Evolutionary conservation across 2,113 vertebrate genomes (phyloP), one percentile per base, ranked within the genome.

Genomic region (Caloenas nicobarica): DNA sequence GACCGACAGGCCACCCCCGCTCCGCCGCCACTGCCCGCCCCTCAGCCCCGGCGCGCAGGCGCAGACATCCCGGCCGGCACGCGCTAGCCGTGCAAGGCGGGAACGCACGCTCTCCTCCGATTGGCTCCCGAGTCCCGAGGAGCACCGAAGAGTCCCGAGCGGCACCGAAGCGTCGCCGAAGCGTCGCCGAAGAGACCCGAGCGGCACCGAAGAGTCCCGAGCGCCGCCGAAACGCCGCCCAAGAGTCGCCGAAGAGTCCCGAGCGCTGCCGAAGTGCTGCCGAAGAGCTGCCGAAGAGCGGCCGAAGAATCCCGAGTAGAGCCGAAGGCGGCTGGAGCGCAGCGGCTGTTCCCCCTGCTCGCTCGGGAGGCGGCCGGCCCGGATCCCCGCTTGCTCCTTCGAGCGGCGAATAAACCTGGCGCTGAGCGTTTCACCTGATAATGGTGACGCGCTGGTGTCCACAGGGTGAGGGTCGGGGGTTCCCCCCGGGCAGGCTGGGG

Each of bases 91-190:
- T 1, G 4, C 6, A 21, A 86, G 58, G 93, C 74, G 66, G 56
- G 87, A 89, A 89, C 2, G 33, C 44, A 10, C 23, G 3, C 46
- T 51, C 17, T 0, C 3, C 14, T 8, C 78, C 16, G 21, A 92
- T 97, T 96, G 95, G 95, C 70, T 79, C 5, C 66, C 26, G 69
- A 28, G 38, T 76, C 6, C 66, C n/a, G 69, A 28, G 38, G 18
- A 14, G 26, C 13, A 13, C 23, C 50, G 50, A 50, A 50, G 22
- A 7, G 24, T 51, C 50, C 6, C 50, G 50, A 51, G 44, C 8
- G 18, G 18, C 44, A 10, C 44, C 44, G 44, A 46, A 19, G 44
- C 8, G 44, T 18, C 44, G 18, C 44, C 18, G 44, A 46, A 46
- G 44, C 19, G 44, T 44, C 44, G 17, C 44, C 44, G 44, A 18